Evolutionary conservation across 2,888 invertebrate species (phyloP).

Genomic region (Hyposoter dolosus): DNA sequence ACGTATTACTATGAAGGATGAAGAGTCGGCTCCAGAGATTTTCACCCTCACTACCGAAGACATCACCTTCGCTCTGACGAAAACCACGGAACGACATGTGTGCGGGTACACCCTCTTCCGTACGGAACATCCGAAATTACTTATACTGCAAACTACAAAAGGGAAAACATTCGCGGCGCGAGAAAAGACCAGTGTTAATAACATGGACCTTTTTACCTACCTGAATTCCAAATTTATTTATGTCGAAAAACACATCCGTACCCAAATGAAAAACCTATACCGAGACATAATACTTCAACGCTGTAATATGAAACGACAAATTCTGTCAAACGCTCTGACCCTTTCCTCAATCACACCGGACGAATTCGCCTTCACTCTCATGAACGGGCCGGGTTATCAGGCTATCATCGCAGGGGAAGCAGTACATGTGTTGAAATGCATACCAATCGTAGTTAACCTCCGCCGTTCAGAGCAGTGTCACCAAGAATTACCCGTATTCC

Average conservation of each 20-base stretch:
- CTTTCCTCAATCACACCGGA: slow-evolving; percentile 69
- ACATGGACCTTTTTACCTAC: slow-evolving; percentile 38
- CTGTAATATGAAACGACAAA: slow-evolving; percentile 26
- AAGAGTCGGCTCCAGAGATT: slow-evolving; percentile 14
- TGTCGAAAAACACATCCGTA: slow-evolving; percentile 37
- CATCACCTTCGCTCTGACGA: slow-evolving; percentile 41
- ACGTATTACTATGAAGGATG: background rate
- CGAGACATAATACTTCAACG: slow-evolving; percentile 19
- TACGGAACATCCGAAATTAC: slow-evolving; percentile 36
- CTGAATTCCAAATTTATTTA: slow-evolving; percentile 50
- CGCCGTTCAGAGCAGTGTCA: slow-evolving; percentile 67
- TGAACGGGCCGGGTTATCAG: slow-evolving; percentile 72
- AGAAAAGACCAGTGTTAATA: slow-evolving; percentile 4
- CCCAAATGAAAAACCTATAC: slow-evolving; percentile 42
- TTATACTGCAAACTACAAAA: slow-evolving; percentile 17
- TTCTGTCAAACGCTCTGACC: slow-evolving; percentile 9
- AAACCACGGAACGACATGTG: background rate
- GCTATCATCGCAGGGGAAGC: slow-evolving; percentile 73
- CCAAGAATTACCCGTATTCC: slow-evolving; percentile 70
- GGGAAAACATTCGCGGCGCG: background rate
- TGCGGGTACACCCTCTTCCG: slow-evolving; percentile 31
- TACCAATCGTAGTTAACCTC: slow-evolving; percentile 66
- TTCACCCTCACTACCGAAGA: slow-evolving; percentile 43
- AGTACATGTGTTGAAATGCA: slow-evolving; percentile 72
- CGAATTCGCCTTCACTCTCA: slow-evolving; percentile 71